These are phyloP conservation scores for Morpho deidamia DNA, from an alignment of 2,888 invertebrate species.

Conservation along the genomic window DNA sequence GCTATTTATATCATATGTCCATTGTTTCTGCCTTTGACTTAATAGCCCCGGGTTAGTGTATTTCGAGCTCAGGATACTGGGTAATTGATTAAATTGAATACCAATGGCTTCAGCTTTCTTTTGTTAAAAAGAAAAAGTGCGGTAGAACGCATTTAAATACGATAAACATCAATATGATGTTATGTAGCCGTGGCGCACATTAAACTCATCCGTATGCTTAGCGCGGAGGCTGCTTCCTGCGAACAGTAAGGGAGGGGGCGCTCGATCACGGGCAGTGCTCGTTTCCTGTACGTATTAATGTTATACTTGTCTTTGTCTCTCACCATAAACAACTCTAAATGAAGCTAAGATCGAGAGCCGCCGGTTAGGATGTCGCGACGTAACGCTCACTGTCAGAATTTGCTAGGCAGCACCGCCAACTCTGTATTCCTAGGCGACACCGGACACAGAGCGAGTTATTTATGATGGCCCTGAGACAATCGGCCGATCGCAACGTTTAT, in stretches of 20 bases:
- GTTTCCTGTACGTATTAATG: constrained; percentile 30
- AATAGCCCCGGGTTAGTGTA: constrained; percentile 57
- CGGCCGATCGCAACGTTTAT: constrained; percentile 68
- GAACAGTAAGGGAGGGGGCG: constrained; percentile 40
- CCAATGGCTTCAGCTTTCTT: constrained; percentile 30
- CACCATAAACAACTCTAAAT: constrained; percentile 17
- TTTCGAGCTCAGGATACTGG: constrained; percentile 41
- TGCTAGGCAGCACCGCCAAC: constrained; percentile 52
- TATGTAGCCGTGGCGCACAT: constrained; percentile 46
- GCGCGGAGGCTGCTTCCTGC: constrained; percentile 67
- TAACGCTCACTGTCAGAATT: constrained; percentile 39
- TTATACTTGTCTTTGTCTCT: constrained; percentile 27
- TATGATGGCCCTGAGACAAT: constrained; percentile 74
- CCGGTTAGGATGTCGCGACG: constrained; percentile 9
- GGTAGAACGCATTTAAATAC: constrained; percentile 18
- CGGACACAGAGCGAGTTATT: constrained; percentile 72
- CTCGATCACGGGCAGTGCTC: constrained; percentile 38
- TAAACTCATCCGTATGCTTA: constrained; percentile 68
- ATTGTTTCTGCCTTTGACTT: constrained; percentile 66
- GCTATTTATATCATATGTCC: constrained; percentile 71
- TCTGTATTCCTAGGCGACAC: constrained; percentile 66
- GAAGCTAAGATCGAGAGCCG: constrained; percentile 3
- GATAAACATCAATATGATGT: constrained; percentile 38
- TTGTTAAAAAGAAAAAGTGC: constrained; percentile 34
- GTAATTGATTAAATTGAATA: constrained; percentile 53